Conservation (phyloP, 2,888 invertebrate species). For the Trissolcus brochymenae region DNA sequence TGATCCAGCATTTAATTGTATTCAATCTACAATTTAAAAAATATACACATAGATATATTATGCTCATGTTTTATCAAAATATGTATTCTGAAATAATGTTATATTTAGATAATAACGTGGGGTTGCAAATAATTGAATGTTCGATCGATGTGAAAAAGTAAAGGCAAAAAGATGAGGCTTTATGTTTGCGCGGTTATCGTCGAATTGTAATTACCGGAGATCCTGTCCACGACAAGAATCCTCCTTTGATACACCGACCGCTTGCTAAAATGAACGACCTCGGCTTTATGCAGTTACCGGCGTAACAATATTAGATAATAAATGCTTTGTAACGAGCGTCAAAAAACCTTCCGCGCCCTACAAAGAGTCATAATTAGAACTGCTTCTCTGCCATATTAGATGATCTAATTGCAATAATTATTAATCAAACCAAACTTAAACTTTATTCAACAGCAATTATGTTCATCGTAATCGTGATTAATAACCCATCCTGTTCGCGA, state of each 20-base stretch:
- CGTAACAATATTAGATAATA: conserved; percentile 27
- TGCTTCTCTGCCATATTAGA: not conserved
- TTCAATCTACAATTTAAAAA: no score
- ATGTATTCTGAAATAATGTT: no score
- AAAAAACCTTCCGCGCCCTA: conserved; percentile 16
- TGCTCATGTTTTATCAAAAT: no score
- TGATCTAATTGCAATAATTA: no score
- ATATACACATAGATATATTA: no score
- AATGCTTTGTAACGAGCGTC: conserved; percentile 11
- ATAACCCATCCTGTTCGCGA: conserved; percentile 2
- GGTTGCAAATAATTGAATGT: not conserved
- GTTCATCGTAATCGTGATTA: no score
- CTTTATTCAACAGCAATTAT: no score
- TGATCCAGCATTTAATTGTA: no score
- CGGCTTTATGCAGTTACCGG: conserved; percentile 13
- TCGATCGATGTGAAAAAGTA: not conserved
- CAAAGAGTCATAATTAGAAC: conserved; percentile 18
- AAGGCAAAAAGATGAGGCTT: conserved; percentile 16
- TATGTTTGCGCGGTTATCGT: conserved; percentile 35
- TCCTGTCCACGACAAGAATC: conserved; percentile 25
- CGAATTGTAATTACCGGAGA: conserved; percentile 44
- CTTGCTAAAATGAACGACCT: conserved; percentile 16
- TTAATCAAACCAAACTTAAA: no score
- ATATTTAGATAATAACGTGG: no score
- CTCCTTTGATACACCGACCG: conserved; percentile 20